Evolutionary conservation across 2,888 invertebrate genomes (phyloP).

Genomic region (Eupithecia insigniata): DNA sequence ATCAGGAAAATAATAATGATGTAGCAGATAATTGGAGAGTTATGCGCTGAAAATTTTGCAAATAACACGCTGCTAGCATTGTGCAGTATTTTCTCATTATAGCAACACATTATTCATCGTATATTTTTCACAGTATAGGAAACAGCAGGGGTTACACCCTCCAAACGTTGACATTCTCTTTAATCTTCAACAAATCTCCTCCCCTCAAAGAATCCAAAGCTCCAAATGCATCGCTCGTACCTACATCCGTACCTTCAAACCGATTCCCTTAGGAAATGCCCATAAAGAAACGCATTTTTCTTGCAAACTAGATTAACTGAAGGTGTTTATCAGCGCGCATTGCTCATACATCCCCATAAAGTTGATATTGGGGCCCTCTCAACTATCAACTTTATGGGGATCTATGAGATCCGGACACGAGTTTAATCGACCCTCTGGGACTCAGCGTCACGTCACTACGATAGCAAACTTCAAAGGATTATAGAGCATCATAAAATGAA

Average conservation of each 20-base stretch:
- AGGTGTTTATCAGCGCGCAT: conserved; percentile 46
- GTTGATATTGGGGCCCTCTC: conserved; percentile 37
- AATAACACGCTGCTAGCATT: conserved; percentile 22
- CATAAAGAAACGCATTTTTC: conserved; percentile 46
- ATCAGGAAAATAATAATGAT: conserved; percentile 31
- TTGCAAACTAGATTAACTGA: conserved; percentile 45
- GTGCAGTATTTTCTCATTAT: conserved; percentile 25
- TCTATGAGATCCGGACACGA: conserved; percentile 30
- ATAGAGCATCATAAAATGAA: conserved; percentile 10
- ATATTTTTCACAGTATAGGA: background rate
- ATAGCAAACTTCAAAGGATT: conserved; percentile 29
- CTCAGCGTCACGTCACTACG: conserved; percentile 47
- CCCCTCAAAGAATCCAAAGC: background rate
- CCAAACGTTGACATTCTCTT: background rate
- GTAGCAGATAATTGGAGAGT: conserved; percentile 33
- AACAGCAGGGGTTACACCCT: background rate
- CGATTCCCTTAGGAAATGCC: conserved; percentile 35
- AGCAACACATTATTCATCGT: conserved; percentile 8
- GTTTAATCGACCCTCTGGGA: conserved; percentile 18
- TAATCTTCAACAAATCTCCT: background rate
- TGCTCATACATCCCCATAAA: conserved; percentile 46
- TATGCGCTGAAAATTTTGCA: conserved; percentile 29
- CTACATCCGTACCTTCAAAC: conserved; percentile 3
- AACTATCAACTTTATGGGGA: too few species aligned
- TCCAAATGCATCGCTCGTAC: conserved; percentile 2